phyloP scores from a whole-genome alignment of 53 echinoderm and acorn worm genomes.

The Stichopus horrens region DNA sequence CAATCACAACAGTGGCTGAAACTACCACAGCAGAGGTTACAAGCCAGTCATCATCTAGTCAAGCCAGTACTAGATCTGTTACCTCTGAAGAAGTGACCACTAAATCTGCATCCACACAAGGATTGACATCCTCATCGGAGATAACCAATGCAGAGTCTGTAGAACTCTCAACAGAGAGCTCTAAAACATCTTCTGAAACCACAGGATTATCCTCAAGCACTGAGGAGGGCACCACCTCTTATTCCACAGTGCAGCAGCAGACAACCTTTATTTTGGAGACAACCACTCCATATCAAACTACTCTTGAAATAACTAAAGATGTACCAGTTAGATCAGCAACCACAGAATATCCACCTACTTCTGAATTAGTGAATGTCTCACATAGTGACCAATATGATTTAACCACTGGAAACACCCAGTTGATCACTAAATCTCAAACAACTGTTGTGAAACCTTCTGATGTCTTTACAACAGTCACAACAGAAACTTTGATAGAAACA shows the following conservation, averaged over 20 bases:
- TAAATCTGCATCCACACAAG: not conserved
- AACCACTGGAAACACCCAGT: not conserved
- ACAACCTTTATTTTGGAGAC: not conserved
- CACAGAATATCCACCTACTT: no score
- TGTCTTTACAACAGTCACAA: not conserved
- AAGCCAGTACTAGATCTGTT: not conserved
- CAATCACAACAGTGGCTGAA: no score
- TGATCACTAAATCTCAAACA: not conserved
- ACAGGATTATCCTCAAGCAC: not conserved
- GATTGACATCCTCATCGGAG: slow-evolving; percentile 9
- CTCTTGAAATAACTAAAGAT: no score
- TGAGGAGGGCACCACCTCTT: slow-evolving; percentile 9
- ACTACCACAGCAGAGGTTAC: not conserved
- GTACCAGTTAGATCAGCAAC: no score
- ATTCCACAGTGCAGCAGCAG: not conserved
- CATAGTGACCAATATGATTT: not conserved
- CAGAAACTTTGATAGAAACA: not conserved
- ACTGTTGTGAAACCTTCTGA: not conserved
- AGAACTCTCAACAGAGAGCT: not conserved
- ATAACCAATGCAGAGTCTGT: not conserved
- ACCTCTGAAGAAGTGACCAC: not conserved
- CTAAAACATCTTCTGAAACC: not conserved
- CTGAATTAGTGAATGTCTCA: no score
- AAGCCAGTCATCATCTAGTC: not conserved
- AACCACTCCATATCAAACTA: slow-evolving; percentile 1